Base-by-base conservation (phyloP, 2,113 vertebrate species). In the Poeciliopsis retropinna region DNA sequence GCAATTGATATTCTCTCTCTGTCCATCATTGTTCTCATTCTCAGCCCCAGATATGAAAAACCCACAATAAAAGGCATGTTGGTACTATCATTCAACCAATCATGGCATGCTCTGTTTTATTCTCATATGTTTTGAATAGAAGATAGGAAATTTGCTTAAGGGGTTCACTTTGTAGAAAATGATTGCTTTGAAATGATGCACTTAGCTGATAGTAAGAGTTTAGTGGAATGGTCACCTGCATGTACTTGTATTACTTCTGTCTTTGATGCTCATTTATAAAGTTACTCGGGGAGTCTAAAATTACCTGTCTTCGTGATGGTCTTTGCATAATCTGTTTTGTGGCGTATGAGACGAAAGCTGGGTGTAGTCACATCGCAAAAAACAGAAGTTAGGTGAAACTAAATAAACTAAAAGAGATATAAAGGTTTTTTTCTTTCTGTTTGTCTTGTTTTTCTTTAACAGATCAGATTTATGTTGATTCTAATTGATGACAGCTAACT, bases 131-230 rank as follows among this genome's bases (percentile, higher is more conserved):
- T 91, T 91, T 87, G 84, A 91, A 89, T 76, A 57, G 72, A 82
- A 84, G 85, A 89, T 70, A 85, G 83, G 80, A 82, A 78, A 82
- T 87, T 76, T 81, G 86, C 87, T 92, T 85, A 44, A 86, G 88
- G 88, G 87, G 71, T 72, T 83, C 67, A 86, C 85, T 90, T 90
- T 91, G 82, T 89, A 86, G 80, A 90, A 90, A 90, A 90, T 87
- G 81, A 80, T 75, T 80, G 80, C 85, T 90, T 88, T 92, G 77
- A 91, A 90, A 82, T 85, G 85, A 92, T 87, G 70, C 76, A 70
- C 76, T 88, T 67, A 79, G 78, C 66, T 84, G 88, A 91, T 90
- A 83, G 87, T 28, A 57, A 81, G 81, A 79, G 84, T 70, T 84
- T 80, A 76, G 11, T 78, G 72, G 70, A 80, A 85, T 76, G 60